These are phyloP conservation scores for Hybognathus amarus DNA, from an alignment of 2,797 vertebrate species.

Conservation along the genomic window DNA sequence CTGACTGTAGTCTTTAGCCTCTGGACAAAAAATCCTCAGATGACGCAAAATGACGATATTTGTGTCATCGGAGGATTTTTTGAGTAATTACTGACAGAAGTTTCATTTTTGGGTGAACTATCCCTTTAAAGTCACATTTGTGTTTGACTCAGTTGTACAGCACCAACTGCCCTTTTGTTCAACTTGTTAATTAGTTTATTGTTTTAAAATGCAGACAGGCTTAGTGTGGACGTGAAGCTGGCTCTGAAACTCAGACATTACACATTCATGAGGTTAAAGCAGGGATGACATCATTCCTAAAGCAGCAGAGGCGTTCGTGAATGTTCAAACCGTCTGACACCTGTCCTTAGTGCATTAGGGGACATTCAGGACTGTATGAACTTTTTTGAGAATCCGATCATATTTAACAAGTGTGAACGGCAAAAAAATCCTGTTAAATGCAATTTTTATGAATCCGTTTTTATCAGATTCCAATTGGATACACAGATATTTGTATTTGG, in stretches of 20 bases:
- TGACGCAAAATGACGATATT: too few species aligned
- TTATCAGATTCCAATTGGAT: background rate
- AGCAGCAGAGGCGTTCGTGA: background rate
- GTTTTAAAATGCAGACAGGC: constrained; percentile 61
- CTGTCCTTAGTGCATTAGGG: background rate
- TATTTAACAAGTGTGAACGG: background rate
- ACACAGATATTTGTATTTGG: background rate
- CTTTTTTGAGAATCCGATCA: background rate
- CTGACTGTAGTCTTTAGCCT: too few species aligned
- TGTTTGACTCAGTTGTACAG: background rate
- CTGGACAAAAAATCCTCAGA: too few species aligned
- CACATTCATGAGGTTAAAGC: constrained; percentile 40
- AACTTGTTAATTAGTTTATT: constrained; percentile 72
- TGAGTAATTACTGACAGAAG: too few species aligned
- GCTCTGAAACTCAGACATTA: constrained; percentile 36
- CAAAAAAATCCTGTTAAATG: background rate
- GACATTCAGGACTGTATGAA: background rate
- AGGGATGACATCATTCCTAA: constrained; percentile 36
- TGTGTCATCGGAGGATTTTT: too few species aligned
- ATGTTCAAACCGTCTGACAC: constrained; percentile 18
- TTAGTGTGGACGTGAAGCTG: constrained; percentile 4
- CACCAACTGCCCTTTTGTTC: constrained; percentile 18
- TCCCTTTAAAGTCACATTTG: background rate
- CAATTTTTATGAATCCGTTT: background rate
- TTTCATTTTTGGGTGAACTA: too few species aligned